phyloP scores from a whole-genome alignment of 2,888 invertebrate species.

The Harmothoe impar region DNA sequence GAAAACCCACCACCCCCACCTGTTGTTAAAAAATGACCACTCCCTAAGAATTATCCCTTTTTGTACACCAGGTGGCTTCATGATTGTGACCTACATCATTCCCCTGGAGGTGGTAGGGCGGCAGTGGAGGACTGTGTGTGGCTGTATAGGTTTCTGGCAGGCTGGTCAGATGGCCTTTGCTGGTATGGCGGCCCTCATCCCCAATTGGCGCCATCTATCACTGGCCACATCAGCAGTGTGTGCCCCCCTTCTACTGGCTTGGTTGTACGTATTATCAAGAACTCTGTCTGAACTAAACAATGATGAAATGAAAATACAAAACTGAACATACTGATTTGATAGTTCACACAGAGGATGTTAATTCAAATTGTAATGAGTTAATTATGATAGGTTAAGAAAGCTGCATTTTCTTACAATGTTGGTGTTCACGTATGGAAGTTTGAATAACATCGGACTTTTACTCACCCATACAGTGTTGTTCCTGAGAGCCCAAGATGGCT shows the following conservation, averaged over 20 bases:
- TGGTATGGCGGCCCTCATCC: constrained; percentile 69
- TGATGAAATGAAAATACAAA: neutral
- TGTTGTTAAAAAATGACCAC: too few species aligned
- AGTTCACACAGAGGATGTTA: too few species aligned
- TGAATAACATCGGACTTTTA: too few species aligned
- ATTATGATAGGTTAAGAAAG: too few species aligned
- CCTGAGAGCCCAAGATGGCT: constrained; percentile 33
- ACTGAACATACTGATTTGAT: too few species aligned
- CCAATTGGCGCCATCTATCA: constrained; percentile 72
- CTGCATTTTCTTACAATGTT: too few species aligned
- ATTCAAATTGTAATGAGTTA: too few species aligned
- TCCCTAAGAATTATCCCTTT: too few species aligned
- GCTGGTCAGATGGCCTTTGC: constrained; percentile 68
- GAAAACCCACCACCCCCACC: too few species aligned
- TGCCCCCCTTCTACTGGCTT: constrained; percentile 69
- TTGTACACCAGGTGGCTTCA: constrained; percentile 68
- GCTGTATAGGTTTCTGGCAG: constrained; percentile 72
- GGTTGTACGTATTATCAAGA: constrained; percentile 70
- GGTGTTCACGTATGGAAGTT: too few species aligned
- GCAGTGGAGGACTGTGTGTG: constrained; percentile 70
- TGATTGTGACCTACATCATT: constrained; percentile 72
- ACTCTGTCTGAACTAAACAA: neutral
- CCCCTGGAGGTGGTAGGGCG: constrained; percentile 71
- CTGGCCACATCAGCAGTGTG: constrained; percentile 68
- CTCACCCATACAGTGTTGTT: neutral